These are phyloP conservation scores for Tachuris rubrigastra DNA, from an alignment of 2,113 vertebrate genomes.

Conservation along the genomic window DNA sequence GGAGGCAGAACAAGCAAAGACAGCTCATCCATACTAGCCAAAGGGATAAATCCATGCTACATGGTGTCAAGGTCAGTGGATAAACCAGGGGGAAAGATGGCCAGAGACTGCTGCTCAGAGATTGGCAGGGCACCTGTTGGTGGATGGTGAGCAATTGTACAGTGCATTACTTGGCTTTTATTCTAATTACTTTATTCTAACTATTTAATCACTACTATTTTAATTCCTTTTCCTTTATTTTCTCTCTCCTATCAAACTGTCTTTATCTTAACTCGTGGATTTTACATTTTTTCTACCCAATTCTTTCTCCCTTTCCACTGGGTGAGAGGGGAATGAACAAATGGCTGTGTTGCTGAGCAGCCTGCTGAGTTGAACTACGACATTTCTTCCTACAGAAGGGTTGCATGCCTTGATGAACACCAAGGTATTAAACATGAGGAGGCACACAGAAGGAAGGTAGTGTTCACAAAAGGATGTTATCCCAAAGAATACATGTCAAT, in stretches of 20 bases:
- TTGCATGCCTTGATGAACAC: not conserved
- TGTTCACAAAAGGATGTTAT: not conserved
- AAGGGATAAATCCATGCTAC: not conserved
- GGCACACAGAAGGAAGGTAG: not conserved
- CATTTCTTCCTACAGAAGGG: not conserved
- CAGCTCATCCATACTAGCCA: not conserved
- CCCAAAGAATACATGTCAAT: not conserved
- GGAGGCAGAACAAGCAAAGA: not conserved
- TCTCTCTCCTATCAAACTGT: not conserved
- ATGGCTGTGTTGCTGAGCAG: not conserved
- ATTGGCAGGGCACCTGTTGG: not conserved
- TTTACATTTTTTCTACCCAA: not conserved
- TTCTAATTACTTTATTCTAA: not conserved
- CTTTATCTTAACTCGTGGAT: not conserved
- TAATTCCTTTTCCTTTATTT: not conserved
- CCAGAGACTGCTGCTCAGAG: not conserved
- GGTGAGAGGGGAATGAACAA: not conserved
- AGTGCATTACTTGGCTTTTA: not conserved
- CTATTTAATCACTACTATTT: not conserved
- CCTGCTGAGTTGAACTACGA: not conserved
- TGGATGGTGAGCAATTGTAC: not conserved
- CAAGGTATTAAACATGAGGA: not conserved
- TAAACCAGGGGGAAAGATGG: not conserved
- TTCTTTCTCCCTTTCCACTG: not conserved
- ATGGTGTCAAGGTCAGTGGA: not conserved